Conservation (phyloP, 2,888 invertebrate species). For the Creontiades dilutus region DNA sequence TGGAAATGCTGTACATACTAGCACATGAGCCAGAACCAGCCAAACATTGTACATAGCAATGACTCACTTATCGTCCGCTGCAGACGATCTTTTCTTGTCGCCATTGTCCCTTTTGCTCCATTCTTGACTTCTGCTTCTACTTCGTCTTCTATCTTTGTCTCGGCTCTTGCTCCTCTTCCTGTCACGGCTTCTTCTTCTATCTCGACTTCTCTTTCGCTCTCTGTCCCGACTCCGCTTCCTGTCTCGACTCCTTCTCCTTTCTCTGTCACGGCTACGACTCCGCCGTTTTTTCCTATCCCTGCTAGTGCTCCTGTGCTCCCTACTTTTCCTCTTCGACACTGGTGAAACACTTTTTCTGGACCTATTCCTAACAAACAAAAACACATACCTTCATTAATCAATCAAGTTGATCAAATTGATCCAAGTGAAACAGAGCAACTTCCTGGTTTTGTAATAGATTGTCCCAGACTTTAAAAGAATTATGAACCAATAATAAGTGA, state of each 20-base stretch:
- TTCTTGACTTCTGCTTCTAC: slow-evolving; percentile 78
- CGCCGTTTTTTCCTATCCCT: slow-evolving; percentile 72
- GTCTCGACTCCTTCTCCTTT: slow-evolving; percentile 75
- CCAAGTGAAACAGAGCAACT: too few relatives aligned
- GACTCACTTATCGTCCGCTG: slow-evolving; percentile 70
- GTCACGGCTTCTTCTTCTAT: slow-evolving; percentile 76
- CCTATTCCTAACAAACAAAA: slow-evolving; percentile 68
- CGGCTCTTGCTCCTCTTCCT: slow-evolving; percentile 76
- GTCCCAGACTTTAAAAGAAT: too few relatives aligned
- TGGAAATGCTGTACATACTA: too few relatives aligned
- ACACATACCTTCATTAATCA: too few relatives aligned
- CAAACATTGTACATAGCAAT: not conserved
- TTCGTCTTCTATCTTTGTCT: slow-evolving; percentile 76
- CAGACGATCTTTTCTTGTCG: slow-evolving; percentile 58
- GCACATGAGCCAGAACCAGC: too few relatives aligned
- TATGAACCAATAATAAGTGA: too few relatives aligned
- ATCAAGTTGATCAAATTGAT: too few relatives aligned
- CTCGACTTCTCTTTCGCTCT: slow-evolving; percentile 76
- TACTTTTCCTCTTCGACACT: slow-evolving; percentile 70
- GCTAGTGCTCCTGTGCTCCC: slow-evolving; percentile 73
- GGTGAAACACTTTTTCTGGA: slow-evolving; percentile 67
- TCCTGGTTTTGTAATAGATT: too few relatives aligned
- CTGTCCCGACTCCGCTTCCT: slow-evolving; percentile 75
- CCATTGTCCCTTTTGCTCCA: slow-evolving; percentile 74
- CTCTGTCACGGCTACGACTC: slow-evolving; percentile 58